Evolutionary conservation across 1,140 invertebrate genomes (phyloP).

Genomic region (Charaxes varanes): DNA sequence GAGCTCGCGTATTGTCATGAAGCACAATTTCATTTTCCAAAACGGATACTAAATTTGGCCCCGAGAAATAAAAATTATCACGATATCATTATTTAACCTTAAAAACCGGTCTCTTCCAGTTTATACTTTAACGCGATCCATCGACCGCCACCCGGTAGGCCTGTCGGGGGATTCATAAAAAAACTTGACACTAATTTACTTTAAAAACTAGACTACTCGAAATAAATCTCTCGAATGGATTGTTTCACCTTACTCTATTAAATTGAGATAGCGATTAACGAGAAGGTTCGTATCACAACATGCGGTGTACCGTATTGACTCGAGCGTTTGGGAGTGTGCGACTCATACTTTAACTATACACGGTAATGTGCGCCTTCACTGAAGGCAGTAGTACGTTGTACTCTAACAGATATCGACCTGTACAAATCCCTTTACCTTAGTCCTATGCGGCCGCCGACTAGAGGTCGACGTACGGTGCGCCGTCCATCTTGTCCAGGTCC

Average conservation of each 20-base stretch:
- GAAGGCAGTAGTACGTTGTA: conserved; percentile 63
- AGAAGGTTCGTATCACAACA: conserved; percentile 49
- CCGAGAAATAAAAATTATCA: conserved; percentile 20
- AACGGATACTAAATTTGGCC: conserved; percentile 19
- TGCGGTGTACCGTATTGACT: conserved; percentile 58
- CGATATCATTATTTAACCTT: conserved; percentile 4
- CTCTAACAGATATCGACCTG: conserved; percentile 50
- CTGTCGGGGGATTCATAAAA: not conserved
- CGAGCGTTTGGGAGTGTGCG: conserved; percentile 53
- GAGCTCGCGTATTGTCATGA: conserved; percentile 50
- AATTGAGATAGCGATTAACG: conserved; percentile 20
- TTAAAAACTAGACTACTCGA: conserved; percentile 3
- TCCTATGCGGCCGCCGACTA: conserved; percentile 39
- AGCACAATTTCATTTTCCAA: conserved; percentile 24
- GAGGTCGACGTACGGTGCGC: conserved; percentile 58
- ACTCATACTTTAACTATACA: conserved; percentile 42
- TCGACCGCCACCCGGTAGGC: too few species aligned
- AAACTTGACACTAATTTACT: not conserved
- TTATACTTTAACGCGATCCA: not conserved
- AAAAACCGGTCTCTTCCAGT: not conserved
- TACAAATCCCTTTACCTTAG: conserved; percentile 35
- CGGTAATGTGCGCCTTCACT: conserved; percentile 56
- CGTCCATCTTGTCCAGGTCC: conserved; percentile 63
- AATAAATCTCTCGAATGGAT: conserved; percentile 18
- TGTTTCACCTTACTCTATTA: conserved; percentile 15